phyloP scores from a whole-genome alignment of 2,797 vertebrate species.

The Microchirus variegatus region DNA sequence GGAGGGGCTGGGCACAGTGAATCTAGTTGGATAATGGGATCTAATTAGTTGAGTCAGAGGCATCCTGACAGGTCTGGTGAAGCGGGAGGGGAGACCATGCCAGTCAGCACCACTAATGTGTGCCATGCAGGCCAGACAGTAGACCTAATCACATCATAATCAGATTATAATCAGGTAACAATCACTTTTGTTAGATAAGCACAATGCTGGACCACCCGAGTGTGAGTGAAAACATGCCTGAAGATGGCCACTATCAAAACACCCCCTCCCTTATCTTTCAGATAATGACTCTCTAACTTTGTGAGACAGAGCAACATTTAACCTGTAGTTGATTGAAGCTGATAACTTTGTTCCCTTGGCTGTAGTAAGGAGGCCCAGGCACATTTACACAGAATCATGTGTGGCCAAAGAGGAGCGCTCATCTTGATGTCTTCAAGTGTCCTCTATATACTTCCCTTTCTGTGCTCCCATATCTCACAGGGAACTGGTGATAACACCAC shows the following conservation, averaged over 20 bases:
- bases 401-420: slow-evolving; percentile 10
- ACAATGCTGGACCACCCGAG: slow-evolving; percentile 11
- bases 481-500: slow-evolving; percentile 24
- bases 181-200: slow-evolving; percentile 71
- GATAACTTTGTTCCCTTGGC: neutral
- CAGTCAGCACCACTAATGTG: slow-evolving; percentile 74
- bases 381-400: neutral
- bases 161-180: slow-evolving; percentile 70
- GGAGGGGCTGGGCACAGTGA: slow-evolving; percentile 43
- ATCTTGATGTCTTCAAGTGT: slow-evolving; percentile 10
- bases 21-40: slow-evolving; percentile 68
- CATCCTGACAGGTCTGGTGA: slow-evolving; percentile 74
- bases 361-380: neutral
- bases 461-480: slow-evolving; percentile 10
- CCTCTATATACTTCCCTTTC: slow-evolving; percentile 1
- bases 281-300: neutral
- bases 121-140: slow-evolving; percentile 64
- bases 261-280: slow-evolving; percentile 26
- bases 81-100: slow-evolving; percentile 65
- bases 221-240: slow-evolving; percentile 15
- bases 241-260: slow-evolving; percentile 51
- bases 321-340: neutral
- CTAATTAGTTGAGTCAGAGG: slow-evolving; percentile 70
- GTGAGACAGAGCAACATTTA: neutral
- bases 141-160: slow-evolving; percentile 71